phyloP scores from a whole-genome alignment of 2,113 vertebrate genomes.

The Progne subis region DNA sequence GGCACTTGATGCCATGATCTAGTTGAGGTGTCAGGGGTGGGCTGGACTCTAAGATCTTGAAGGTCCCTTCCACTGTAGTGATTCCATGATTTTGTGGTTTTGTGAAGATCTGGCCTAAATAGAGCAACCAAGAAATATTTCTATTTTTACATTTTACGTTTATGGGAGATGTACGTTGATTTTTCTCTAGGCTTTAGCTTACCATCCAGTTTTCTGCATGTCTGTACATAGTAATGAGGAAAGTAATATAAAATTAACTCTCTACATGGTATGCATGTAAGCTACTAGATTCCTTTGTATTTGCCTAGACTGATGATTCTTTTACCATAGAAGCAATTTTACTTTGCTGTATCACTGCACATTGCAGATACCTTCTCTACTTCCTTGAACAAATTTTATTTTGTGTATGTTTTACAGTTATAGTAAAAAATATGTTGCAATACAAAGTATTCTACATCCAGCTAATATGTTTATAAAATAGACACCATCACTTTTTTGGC shows the following conservation, averaged over 20 bases:
- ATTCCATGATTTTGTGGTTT: too few relatives aligned
- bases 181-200: neutral
- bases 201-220: neutral
- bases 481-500: neutral
- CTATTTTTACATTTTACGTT: neutral
- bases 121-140: neutral
- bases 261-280: neutral
- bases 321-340: neutral
- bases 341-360: neutral
- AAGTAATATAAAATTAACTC: neutral
- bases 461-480: neutral
- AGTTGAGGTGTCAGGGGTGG: neutral
- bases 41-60: neutral
- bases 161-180: neutral
- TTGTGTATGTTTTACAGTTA: neutral
- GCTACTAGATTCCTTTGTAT: neutral
- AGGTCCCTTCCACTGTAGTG: neutral
- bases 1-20: neutral
- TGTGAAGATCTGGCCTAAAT: neutral
- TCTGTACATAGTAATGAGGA: neutral
- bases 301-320: neutral
- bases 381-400: neutral
- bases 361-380: neutral
- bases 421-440: neutral
- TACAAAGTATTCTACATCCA: neutral